Evolutionary conservation across 1,140 invertebrate species (phyloP), one percentile per base, ranked within the genome.

Genomic region (Epicauta chinensis): DNA sequence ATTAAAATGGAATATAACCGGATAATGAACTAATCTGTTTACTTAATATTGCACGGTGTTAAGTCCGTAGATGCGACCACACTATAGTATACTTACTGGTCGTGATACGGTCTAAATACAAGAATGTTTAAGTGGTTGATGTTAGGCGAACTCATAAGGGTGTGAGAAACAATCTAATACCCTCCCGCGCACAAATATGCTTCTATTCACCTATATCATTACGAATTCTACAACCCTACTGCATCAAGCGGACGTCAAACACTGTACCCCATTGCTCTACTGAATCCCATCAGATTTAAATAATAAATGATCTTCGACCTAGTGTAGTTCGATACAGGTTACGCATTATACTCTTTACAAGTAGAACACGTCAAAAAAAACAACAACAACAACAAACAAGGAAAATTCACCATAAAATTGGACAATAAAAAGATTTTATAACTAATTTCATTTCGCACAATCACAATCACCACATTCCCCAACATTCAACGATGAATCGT

Each of bases 11-110:
- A 57, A 51, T 53, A 57, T 60, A 60, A 60, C 49, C 51, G 58
- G 58, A 60, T 60, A 53, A 60, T 60, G 51, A 57, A 60, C 58
- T 60, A 60, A 60, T 60, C 58, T 60, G 58, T 60, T 60, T 60
- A 60, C 58, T 60, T 58, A 56, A 60, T 56, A 58, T 60, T 56
- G 54, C 50, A 58, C 41, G 44, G 55, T 57, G 55, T 53, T 56
- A 53, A 51, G 54, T 51, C 37, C 30, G 13, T 39, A 40, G 54
- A 46, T 51, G 43, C 34, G 48, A 41, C 48, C 54, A 47, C 36
- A 49, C 32, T 23, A 23, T 23, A 23, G 23, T 23, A 23, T 23
- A 23, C 23, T 23, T 23, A 23, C 23, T 23, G 23, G 23, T 23
- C 23, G 23, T 23, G 23, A 23, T 23, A 23, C 23, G 23, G 45